Evolutionary conservation across 2,888 invertebrate genomes (phyloP), one percentile per base, ranked within the genome.

Genomic region (Metalampra italica): DNA sequence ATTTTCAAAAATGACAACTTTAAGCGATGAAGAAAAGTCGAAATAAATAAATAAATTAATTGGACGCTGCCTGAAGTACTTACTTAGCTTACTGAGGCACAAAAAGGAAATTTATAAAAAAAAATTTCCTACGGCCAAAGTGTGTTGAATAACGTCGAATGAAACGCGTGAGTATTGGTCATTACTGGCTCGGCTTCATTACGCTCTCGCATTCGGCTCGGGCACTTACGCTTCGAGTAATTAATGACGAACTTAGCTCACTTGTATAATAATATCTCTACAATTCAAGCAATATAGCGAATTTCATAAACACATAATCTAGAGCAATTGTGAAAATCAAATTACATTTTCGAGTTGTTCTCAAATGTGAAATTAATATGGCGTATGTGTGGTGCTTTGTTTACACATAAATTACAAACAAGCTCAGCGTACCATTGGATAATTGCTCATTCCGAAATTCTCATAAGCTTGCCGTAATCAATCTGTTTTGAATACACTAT

Each of bases 371-470:
- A 29, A 45, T 45, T 45, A 43, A 43, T 43, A 34, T 43, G 34
- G 45, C 45, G 45, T 22, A 45, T 37, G 7, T 22, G 12, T n/a
- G 36, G 12, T n/a, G 36, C 45, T 38, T 38, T 45, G 37, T 38
- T 37, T 22, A 13, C 37, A 30, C 29, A 29, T 64, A 74, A 36
- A 75, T 73, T 70, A 71, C 59, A 57, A 71, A 68, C 62, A 59
- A 51, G 50, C 63, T 57, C 59, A 36, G 9, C 62, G 53, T 49
- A 54, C 55, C 57, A 64, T 60, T 53, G 61, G 11, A 57, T 62
- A 69, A 72, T 71, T 73, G 71, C 64, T 71, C 65, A 68, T 64
- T 63, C 61, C 58, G 47, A 65, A 73, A 64, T 66, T 64, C 63
- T 64, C 71, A 68, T 74, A 68, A 69, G 61, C 57, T 54, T 53